Base-by-base conservation (phyloP, 2,888 invertebrate species). In the Orthosia gothica region DNA sequence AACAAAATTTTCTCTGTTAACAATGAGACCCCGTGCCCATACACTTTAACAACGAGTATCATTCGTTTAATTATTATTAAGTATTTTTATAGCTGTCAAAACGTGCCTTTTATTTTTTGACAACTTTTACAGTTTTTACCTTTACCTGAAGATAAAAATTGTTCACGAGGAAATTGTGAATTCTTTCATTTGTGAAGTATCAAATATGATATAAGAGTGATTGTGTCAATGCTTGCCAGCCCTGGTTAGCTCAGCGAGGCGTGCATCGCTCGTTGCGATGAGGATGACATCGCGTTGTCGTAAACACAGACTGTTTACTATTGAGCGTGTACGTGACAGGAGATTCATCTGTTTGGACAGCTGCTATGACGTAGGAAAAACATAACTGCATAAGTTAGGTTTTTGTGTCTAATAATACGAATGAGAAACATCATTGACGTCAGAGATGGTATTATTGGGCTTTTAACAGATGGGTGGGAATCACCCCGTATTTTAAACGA, bases 241-340 rank as follows among this genome's bases (percentile, higher is more conserved):
- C 70, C 81, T 74, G 58, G 26, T n/a, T n/a, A 45, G 23, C 18
- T 16, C 50, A 50, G 0, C 50, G 40, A 15, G 18, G 66, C 73
- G 70, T 61, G 83, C 59, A 65, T 7, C 52, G n/a, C 26, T n/a
- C n/a, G n/a, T n/a, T n/a, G n/a, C n/a, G n/a, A n/a, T n/a, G n/a
- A n/a, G n/a, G n/a, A n/a, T 76, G 80, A 83, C 83, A 79, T 61
- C 61, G 73, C 49, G 23, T n/a, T 59, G 68, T n/a, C 68, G 82
- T 81, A 70, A 84, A 74, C 75, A 85, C 49, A 13, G 23, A 0
- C 71, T 78, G 70, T 81, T 76, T 79, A 84, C 67, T 69, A 74
- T 15, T 23, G 49, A 40, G 16, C 18, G 68, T 58, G 68, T 52
- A 18, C 69, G 65, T 66, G 83, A 83, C 83, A 52, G 59, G 54